Evolutionary conservation across 2,797 vertebrate species (phyloP), one percentile per base, ranked within the genome.

Genomic region (Tenualosa thibaudeaui): DNA sequence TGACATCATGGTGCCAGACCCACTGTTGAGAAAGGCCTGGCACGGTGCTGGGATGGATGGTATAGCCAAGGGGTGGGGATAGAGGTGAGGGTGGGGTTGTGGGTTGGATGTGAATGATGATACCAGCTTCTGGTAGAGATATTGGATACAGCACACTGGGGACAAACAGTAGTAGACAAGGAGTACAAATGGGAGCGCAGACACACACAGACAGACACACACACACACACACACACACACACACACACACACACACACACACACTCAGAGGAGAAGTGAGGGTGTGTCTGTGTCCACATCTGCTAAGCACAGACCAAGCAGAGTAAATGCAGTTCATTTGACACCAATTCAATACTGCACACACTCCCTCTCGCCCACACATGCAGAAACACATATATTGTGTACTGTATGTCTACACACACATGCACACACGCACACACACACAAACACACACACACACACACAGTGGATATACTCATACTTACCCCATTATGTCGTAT

Each of bases 1-100:
- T 84, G 89, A 91, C 90, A 93, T 91, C 86, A 86, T 86, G 81
- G 89, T 65, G 87, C 68, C 88, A 89, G 84, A 83, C 53, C 83
- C 40, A 87, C 87, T 46, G 90, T 49, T 85, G 82, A 60, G 82
- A 51, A 49, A 10, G 40, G 82, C 37, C 84, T 65, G 81, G 19
- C 54, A 22, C 17, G 19, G 83, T n/a, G 81, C 49, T 54, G 83
- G 87, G 81, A 82, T 10, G n/a, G 58, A 24, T 62, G 58, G 22
- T n/a, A 9, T n/a, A 2, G 58, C 50, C 50, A 6, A 51, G 58
- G 56, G 56, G 53, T 54, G 17, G 3, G 53, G 53, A 83, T 50
- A 75, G 54, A 50, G 83, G 85, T 65, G 82, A 0, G 22, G 56
- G 22, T 60, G 56, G 3, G 5, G 22, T 4, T 4, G 22, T 22